These are phyloP conservation scores for Pteria penguin DNA, from an alignment of 2,888 invertebrate species.

Conservation along the genomic window DNA sequence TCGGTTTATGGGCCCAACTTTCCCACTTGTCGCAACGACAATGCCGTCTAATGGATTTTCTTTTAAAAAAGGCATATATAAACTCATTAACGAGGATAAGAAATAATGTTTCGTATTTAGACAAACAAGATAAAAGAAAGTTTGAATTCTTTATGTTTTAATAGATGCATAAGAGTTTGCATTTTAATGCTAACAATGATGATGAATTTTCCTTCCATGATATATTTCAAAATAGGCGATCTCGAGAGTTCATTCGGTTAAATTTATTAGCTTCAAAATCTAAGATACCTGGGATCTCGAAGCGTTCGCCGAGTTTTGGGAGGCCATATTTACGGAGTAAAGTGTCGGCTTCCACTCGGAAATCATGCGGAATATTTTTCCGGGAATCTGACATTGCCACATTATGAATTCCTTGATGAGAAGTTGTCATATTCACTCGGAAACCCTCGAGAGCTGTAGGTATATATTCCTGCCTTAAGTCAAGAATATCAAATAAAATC, in stretches of 20 bases:
- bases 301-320: constrained; percentile 70
- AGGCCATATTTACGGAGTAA: constrained; percentile 69
- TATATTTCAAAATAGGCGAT: constrained; percentile 36
- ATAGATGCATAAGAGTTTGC: no score
- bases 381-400: constrained; percentile 55
- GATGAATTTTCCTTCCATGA: no score
- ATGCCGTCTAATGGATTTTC: no score
- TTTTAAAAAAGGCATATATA: no score
- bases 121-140: no score
- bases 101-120: no score
- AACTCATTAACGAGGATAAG: no score
- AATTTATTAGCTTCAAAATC: constrained; percentile 60
- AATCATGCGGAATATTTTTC: constrained; percentile 60
- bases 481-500: constrained; percentile 64
- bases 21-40: no score
- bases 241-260: constrained; percentile 49
- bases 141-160: no score
- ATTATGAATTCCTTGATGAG: constrained; percentile 50
- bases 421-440: constrained; percentile 64
- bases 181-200: no score
- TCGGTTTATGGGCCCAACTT: no score
- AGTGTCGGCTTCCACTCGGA: constrained; percentile 66
- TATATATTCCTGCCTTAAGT: constrained; percentile 67
- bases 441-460: constrained; percentile 66
- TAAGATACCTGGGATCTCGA: constrained; percentile 65